Evolutionary conservation across 2,888 invertebrate genomes (phyloP).

Genomic region (Papilio gigon): DNA sequence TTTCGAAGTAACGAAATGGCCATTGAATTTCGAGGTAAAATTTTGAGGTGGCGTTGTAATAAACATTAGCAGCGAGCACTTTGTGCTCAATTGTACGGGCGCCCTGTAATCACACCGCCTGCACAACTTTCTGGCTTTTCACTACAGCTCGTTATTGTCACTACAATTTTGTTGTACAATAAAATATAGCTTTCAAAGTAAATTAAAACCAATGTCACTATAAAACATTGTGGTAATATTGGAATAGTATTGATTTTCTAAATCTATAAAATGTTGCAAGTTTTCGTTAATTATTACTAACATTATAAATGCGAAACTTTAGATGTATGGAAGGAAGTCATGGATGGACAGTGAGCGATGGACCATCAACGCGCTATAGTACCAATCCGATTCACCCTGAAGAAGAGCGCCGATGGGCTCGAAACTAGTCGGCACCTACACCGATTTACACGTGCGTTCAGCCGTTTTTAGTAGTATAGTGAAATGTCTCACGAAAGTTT

Average conservation of each 20-base stretch:
- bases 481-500: too few species aligned
- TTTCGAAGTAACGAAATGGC: not conserved
- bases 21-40: constrained; percentile 14
- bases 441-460: too few species aligned
- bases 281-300: too few species aligned
- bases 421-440: too few species aligned
- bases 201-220: not conserved
- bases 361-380: too few species aligned
- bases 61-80: constrained; percentile 16
- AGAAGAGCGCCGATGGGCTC: too few species aligned
- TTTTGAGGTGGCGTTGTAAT: constrained; percentile 18
- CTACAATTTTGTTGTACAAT: not conserved
- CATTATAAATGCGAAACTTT: too few species aligned
- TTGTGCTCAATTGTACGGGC: constrained; percentile 11
- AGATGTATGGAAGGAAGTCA: too few species aligned
- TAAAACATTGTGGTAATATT: not conserved
- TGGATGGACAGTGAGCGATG: too few species aligned
- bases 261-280: too few species aligned
- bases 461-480: too few species aligned
- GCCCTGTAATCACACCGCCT: constrained; percentile 17
- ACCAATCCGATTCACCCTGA: too few species aligned
- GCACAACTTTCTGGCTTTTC: constrained; percentile 3
- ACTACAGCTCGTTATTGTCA: constrained; percentile 3
- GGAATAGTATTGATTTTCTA: not conserved
- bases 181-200: not conserved